phyloP scores from a whole-genome alignment of 2,797 vertebrate species.

The Centropyge bicolor region DNA sequence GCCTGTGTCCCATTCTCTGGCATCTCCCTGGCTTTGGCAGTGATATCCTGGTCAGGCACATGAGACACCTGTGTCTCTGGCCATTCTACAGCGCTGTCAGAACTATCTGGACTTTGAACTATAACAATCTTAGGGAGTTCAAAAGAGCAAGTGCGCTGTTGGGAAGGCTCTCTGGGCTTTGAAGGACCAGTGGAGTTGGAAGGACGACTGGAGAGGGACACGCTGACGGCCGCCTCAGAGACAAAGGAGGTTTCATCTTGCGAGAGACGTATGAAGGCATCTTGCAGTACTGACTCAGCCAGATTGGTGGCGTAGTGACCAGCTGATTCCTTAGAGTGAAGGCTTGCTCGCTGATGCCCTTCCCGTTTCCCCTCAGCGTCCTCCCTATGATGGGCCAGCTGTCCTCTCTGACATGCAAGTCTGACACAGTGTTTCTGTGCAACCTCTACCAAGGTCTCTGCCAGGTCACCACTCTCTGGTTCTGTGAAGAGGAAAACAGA shows the following conservation, averaged over 20 bases:
- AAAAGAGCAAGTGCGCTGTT: slow-evolving; percentile 88
- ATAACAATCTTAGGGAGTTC: slow-evolving; percentile 98
- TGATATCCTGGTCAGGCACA: slow-evolving; percentile 70
- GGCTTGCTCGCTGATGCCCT: slow-evolving; percentile 46
- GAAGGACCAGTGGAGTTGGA: slow-evolving; percentile 68
- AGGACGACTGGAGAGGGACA: slow-evolving; percentile 76
- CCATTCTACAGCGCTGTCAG: slow-evolving; percentile 88
- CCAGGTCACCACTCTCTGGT: slow-evolving; percentile 81
- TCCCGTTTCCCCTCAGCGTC: slow-evolving; percentile 71
- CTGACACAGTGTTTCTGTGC: slow-evolving; percentile 78
- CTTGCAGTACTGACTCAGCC: slow-evolving; percentile 96
- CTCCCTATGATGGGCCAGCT: slow-evolving; percentile 67
- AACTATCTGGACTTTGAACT: slow-evolving; percentile 94
- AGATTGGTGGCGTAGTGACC: slow-evolving; percentile 95
- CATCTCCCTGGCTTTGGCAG: slow-evolving; percentile 46
- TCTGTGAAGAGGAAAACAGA: slow-evolving; percentile 80
- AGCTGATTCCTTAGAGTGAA: slow-evolving; percentile 83
- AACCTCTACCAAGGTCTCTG: slow-evolving; percentile 77
- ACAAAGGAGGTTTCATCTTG: slow-evolving; percentile 89
- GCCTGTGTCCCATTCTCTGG: slow-evolving; percentile 69
- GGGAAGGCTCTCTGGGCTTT: slow-evolving; percentile 71
- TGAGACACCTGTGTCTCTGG: slow-evolving; percentile 78
- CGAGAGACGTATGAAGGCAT: slow-evolving; percentile 95
- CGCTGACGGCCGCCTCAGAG: slow-evolving; percentile 87
- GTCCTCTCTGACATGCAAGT: slow-evolving; percentile 79